Conservation (phyloP, 2,888 invertebrate genomes). For the Anticlea derivata region DNA sequence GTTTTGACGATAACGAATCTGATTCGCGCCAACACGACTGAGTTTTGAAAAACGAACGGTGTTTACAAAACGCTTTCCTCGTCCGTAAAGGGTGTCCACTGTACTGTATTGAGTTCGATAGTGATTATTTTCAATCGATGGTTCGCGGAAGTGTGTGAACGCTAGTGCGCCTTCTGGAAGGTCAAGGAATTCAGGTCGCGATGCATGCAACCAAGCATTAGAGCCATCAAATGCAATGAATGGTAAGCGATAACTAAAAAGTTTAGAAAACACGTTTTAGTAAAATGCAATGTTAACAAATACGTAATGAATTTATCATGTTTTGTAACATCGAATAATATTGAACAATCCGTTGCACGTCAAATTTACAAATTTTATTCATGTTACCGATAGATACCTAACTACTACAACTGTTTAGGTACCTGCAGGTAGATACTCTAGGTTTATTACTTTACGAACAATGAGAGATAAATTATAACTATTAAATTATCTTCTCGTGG, state of each 20-base stretch:
- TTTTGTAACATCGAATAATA: conserved; percentile 16
- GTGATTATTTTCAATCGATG: conserved; percentile 44
- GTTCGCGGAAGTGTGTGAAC: conserved; percentile 53
- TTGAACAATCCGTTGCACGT: conserved; percentile 7
- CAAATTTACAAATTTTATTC: not conserved
- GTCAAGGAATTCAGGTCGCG: conserved; percentile 54
- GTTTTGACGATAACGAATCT: conserved; percentile 43
- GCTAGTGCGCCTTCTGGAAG: conserved; percentile 54
- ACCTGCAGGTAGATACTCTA: not conserved
- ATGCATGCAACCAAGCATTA: conserved; percentile 41
- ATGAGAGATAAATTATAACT: conserved; percentile 1
- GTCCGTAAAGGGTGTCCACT: conserved; percentile 24
- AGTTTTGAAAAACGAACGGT: conserved; percentile 57
- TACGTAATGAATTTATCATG: conserved; percentile 2
- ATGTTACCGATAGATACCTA: not conserved
- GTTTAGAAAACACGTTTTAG: conserved; percentile 35
- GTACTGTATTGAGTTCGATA: conserved; percentile 42
- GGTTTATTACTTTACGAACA: conserved; percentile 3
- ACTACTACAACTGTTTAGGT: no score
- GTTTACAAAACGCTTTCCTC: conserved; percentile 50
- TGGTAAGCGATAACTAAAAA: conserved; percentile 46
- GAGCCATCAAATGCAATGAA: conserved; percentile 35
- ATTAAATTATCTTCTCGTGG: not conserved
- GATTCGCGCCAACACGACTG: conserved; percentile 40
- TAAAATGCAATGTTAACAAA: conserved; percentile 24